Base-by-base conservation (phyloP, 1,140 invertebrate genomes). In the Proales similis region DNA sequence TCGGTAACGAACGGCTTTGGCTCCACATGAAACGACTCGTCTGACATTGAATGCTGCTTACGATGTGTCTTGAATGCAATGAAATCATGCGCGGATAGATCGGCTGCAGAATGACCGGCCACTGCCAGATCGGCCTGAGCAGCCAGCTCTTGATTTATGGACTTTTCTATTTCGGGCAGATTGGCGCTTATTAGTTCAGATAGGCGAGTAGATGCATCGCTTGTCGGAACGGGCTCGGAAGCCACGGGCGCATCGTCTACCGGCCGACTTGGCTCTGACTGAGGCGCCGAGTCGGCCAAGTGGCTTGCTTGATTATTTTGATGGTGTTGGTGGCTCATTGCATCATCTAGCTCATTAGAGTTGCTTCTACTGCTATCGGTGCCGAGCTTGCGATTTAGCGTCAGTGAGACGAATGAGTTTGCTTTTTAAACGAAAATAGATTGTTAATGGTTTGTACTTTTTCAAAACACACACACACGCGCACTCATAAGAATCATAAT, bases 11-110 rank as follows among this genome's bases (percentile, higher is more conserved):
- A 36, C 33, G 14, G 14, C 9, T 36, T 9, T 36, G 9, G 33
- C 9, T 36, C 14, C 9, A 36, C 33, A 36, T 9, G 9, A 36
- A 42, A 39, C 20, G 51, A 57, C 32, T 57, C 51, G 45, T 57
- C 51, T 42, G 51, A 57, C 51, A 57, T 57, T 43, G 51, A 57
- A 24, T 57, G 51, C 22, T 57, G 51, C 17, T 57, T 57, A 7
- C 51, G 51, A 26, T 57, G 51, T 57, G 26, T 26, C 17, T 38
- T 7, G 24, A n/a, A n/a, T n/a, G n/a, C n/a, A n/a, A n/a, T n/a
- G n/a, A n/a, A n/a, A n/a, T n/a, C n/a, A n/a, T n/a, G n/a, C n/a
- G n/a, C n/a, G n/a, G n/a, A n/a, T n/a, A n/a, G n/a, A n/a, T n/a
- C n/a, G n/a, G n/a, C n/a, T n/a, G n/a, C n/a, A n/a, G n/a, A n/a